These are phyloP conservation scores for Eristalinus sepulchralis DNA, from an alignment of 2,888 invertebrate species.

Conservation along the genomic window DNA sequence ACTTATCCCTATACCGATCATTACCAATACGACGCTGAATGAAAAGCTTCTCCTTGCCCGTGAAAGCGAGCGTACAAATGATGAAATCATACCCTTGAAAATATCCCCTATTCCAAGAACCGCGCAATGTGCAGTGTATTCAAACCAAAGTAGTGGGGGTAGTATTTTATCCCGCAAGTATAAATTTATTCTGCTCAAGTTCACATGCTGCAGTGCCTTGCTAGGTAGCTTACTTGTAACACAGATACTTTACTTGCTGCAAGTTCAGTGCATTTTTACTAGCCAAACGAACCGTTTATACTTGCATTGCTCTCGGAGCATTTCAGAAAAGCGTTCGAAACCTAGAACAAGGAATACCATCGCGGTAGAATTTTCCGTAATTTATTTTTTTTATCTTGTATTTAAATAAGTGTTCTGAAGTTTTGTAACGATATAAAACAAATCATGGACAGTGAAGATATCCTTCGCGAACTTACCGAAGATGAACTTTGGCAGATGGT, in stretches of 20 bases:
- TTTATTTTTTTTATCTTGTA: background rate
- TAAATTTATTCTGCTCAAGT: background rate
- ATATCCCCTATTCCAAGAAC: background rate
- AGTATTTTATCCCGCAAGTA: background rate
- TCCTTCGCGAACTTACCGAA: slow-evolving; percentile 27
- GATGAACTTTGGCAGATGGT: slow-evolving; percentile 20
- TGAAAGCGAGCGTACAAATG: background rate
- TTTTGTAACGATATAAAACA: background rate
- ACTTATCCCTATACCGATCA: background rate
- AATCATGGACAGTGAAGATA: slow-evolving; percentile 13
- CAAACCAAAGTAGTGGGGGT: background rate
- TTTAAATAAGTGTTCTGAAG: background rate
- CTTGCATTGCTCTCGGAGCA: background rate
- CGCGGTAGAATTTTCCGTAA: background rate
- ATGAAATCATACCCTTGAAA: background rate
- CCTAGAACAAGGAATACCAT: background rate
- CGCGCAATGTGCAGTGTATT: background rate
- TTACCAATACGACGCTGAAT: background rate
- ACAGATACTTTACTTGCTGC: background rate
- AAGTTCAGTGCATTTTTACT: background rate
- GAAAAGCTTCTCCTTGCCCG: background rate
- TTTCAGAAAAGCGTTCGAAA: background rate
- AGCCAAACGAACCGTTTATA: background rate
- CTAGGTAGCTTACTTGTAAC: background rate
- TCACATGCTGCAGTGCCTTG: background rate